Evolutionary conservation across 2,797 vertebrate genomes (phyloP).

Genomic region (Enteromius viviparus): DNA sequence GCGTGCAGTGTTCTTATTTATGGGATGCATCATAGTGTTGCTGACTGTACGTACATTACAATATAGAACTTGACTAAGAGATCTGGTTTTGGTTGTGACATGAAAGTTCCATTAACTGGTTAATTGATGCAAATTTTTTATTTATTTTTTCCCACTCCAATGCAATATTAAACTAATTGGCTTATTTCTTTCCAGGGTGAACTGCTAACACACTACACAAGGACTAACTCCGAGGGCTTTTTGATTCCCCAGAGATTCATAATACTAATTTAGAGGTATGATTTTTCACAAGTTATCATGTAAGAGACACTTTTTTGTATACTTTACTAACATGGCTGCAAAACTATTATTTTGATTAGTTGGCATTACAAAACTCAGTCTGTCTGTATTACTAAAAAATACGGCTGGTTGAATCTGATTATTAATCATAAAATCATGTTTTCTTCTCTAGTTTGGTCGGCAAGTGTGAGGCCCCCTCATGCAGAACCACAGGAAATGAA

Average conservation of each 20-base stretch:
- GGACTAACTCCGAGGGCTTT: conserved; percentile 20
- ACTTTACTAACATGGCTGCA: background rate
- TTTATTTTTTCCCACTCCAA: background rate
- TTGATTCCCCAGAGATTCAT: conserved; percentile 14
- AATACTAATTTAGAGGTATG: conserved; percentile 54
- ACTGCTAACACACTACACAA: conserved; percentile 46
- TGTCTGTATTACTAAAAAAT: background rate
- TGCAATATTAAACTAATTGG: background rate
- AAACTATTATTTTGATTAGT: background rate
- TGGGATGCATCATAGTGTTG: too few relatives aligned
- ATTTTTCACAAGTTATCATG: background rate
- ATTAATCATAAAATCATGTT: background rate
- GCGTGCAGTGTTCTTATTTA: background rate
- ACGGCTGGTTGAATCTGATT: background rate
- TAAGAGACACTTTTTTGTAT: background rate
- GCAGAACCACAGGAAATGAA: conserved; percentile 99
- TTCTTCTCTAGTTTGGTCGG: conserved; percentile 67
- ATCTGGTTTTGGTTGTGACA: background rate
- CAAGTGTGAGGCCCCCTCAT: conserved; percentile 92
- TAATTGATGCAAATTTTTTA: background rate
- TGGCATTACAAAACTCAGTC: background rate
- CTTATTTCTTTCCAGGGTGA: conserved; percentile 3
- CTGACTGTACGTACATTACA: background rate
- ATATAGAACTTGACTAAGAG: background rate
- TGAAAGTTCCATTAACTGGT: background rate